Evolutionary conservation across 2,888 invertebrate genomes (phyloP), one percentile per base, ranked within the genome.

Genomic region (Leptothorax acervorum): DNA sequence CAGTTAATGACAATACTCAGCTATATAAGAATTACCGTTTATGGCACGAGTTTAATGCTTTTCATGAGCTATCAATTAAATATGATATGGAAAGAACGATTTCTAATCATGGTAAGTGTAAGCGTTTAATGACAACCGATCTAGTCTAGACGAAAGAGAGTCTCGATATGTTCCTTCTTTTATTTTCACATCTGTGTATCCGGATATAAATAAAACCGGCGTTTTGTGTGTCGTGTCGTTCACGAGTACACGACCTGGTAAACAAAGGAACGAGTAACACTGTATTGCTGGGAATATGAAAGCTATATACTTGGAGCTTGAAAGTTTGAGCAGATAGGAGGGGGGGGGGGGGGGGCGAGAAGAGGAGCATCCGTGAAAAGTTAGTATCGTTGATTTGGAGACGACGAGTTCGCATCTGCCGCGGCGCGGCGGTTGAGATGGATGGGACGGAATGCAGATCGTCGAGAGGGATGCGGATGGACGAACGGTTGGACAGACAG

Each of bases 391-490:
- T 75, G 89, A 89, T 89, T 89, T 85, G 82, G 83, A 83, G 85
- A 62, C 76, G 85, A 65, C 83, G 73, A 83, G 83, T 45, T 83
- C 83, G 89, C 87, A 90, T 90, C 87, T 89, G 89, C 84, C 62
- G 75, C 53, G 66, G 86, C 62, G 74, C 53, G 68, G 86, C 73
- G 83, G 76, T 82, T 76, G 85, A 87, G 89, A 85, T 79, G 89
- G 88, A 89, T 88, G 88, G 75, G 55, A 81, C 71, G 75, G 89
- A 86, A 89, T 85, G 89, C 81, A 75, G 88, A 89, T 88, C 86
- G 85, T 65, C 78, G 84, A 86, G 84, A 87, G 89, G 87, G 87
- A 86, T 81, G 86, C 78, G 68, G 79, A 75, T 85, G 51, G 73
- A 74, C 82, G 87, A 60, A 83, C 63, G 73, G 66, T 75, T 62